phyloP scores from a whole-genome alignment of 2,888 invertebrate genomes.

The Arge pagana region DNA sequence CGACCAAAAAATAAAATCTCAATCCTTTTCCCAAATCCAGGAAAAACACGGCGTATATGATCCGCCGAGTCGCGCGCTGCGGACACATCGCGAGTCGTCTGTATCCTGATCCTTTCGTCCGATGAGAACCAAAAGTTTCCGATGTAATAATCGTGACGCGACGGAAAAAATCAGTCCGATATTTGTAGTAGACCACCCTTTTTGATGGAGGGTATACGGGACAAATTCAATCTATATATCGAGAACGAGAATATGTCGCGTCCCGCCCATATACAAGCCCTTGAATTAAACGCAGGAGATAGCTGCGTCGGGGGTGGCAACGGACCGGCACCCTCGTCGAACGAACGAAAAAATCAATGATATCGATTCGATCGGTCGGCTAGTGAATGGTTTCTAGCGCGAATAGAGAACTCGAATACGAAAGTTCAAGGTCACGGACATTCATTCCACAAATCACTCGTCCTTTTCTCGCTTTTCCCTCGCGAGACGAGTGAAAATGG shows the following conservation, averaged over 20 bases:
- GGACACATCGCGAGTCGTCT: no score
- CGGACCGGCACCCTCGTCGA: slow-evolving; percentile 24
- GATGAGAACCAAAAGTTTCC: no score
- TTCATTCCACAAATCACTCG: no score
- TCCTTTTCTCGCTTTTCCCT: no score
- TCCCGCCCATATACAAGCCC: slow-evolving; percentile 44
- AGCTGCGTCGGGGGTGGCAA: slow-evolving; percentile 25
- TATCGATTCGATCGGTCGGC: slow-evolving; percentile 37
- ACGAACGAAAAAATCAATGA: slow-evolving; percentile 38
- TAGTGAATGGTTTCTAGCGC: slow-evolving; percentile 12
- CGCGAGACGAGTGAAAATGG: no score
- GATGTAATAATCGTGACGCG: no score
- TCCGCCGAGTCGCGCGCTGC: no score
- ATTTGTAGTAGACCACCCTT: slow-evolving; percentile 14
- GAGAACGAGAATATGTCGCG: slow-evolving; percentile 36
- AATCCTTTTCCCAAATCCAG: no score
- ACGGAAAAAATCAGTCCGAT: slow-evolving; percentile 2
- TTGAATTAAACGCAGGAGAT: no score
- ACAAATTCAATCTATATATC: slow-evolving; percentile 25
- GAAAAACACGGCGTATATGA: no score
- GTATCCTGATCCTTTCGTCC: no score
- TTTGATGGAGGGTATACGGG: slow-evolving; percentile 5
- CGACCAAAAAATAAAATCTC: no score
- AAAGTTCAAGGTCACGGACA: slow-evolving; percentile 36
- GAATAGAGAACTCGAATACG: slow-evolving; percentile 8